Evolutionary conservation across 2,888 invertebrate genomes (phyloP).

Genomic region (Scaptomyza cyrtandrae): DNA sequence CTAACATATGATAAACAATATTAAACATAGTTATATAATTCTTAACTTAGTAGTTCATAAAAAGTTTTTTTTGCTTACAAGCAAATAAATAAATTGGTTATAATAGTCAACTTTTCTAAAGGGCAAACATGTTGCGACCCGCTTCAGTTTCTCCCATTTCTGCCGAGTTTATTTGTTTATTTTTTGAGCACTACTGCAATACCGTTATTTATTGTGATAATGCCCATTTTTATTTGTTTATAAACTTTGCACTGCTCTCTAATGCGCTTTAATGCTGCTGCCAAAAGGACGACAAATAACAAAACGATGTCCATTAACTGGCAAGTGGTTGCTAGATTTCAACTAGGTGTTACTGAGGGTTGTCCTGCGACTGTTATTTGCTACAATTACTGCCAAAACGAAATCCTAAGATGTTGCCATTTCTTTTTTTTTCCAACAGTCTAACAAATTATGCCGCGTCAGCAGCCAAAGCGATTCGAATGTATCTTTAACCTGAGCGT

Average conservation of each 20-base stretch:
- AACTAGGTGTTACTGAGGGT: conserved; percentile 27
- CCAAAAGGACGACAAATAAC: conserved; percentile 31
- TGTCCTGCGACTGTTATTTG: conserved; percentile 46
- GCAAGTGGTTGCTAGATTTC: neutral
- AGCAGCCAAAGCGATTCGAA: conserved; percentile 62
- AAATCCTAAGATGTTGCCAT: conserved; percentile 40
- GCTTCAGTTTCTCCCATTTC: neutral
- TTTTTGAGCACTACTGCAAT: conserved; percentile 25
- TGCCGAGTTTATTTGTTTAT: conserved; percentile 3
- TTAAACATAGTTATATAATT: no score
- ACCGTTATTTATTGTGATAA: conserved; percentile 52
- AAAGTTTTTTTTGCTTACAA: no score
- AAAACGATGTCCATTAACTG: conserved; percentile 57
- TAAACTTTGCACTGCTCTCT: conserved; percentile 38
- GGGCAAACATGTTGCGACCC: neutral
- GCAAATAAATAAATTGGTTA: no score
- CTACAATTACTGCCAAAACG: conserved; percentile 53
- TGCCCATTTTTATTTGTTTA: conserved; percentile 56
- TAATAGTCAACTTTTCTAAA: neutral
- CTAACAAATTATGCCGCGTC: conserved; percentile 74
- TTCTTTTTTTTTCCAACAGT: conserved; percentile 23
- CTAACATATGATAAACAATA: no score
- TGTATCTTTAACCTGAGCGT: conserved; percentile 54
- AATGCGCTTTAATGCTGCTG: conserved; percentile 48
- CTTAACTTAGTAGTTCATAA: no score